Base-by-base conservation (phyloP, 1,140 invertebrate species). In the Zaprionus nigranus region DNA sequence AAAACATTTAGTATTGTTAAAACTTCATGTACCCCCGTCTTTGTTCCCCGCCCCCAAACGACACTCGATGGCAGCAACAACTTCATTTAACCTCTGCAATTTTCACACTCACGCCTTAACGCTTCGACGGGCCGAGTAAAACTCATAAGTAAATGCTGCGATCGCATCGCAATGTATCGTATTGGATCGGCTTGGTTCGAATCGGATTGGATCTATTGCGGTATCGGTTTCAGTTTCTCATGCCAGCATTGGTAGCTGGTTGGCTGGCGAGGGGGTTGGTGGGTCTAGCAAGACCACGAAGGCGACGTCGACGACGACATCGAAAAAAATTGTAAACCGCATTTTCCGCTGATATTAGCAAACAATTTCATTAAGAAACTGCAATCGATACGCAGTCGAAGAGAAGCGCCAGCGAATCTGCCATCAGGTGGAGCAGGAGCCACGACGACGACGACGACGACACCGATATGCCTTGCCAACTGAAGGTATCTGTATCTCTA, bases 351-450 rank as follows among this genome's bases (percentile, higher is more conserved):
- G 79, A 87, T 84, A 90, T 87, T 90, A 87, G 90, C 90, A 91
- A 91, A 92, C 90, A 92, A 91, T 91, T 92, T 92, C 83, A 92
- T 92, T 91, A 92, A 92, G 86, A 91, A 90, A 80, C 77, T 78
- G 82, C 77, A 85, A 90, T 90, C 86, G 71, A 90, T 90, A 88
- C 70, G 60, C 30, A 34, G 9, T 11, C 24, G n/a, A 15, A 46
- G 9, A 22, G 46, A 11, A 24, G 56, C 51, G 71, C 57, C 51
- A 69, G 46, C 56, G 63, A 53, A 58, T 43, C 36, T 58, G 53
- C 54, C 24, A 49, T 34, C 17, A 34, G 9, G 11, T 40, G 65
- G 30, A 15, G n/a, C 22, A 53, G 7, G 60, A 72, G 80, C 64
- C 56, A 36, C 72, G 30, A 65, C 49, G 12, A 30, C 57, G 68